A percentile compares a stretch with the other conserved stretches of the same genome.
These are phyloP conservation scores for Yoshiicerus persimilis DNA, from an alignment of 1,140 invertebrate species.

Conservation along the genomic window DNA sequence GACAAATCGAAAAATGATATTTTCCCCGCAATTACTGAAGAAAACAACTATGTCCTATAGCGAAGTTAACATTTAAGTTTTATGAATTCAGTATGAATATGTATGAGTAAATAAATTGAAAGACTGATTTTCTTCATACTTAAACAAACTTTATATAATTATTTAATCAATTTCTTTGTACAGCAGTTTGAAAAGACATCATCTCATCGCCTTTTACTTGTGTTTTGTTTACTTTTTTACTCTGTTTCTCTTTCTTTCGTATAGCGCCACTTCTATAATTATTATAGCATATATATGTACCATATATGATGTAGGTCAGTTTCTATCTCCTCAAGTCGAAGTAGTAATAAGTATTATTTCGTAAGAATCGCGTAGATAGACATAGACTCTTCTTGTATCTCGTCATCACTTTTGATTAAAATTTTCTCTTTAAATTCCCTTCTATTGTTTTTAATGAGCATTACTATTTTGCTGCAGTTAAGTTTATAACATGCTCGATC, in stretches of 20 bases:
- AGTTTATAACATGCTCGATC: background rate
- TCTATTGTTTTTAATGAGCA: background rate
- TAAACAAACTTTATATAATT: slow-evolving; percentile 34
- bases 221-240: slow-evolving; percentile 23
- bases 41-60: no score
- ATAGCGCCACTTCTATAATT: slow-evolving; percentile 14
- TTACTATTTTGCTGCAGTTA: background rate
- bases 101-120: background rate
- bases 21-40: no score
- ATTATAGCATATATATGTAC: background rate
- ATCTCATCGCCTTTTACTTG: slow-evolving; percentile 15
- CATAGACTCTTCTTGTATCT: background rate
- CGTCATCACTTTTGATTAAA: background rate
- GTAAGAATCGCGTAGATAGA: background rate
- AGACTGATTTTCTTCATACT: background rate
- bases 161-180: slow-evolving; percentile 33
- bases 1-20: no score
- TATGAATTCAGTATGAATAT: background rate
- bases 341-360: background rate
- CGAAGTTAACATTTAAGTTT: no score
- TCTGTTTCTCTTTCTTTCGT: slow-evolving; percentile 15
- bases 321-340: background rate
- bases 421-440: background rate
- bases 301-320: background rate
- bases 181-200: slow-evolving; percentile 34